Percentiles rank a stretch among this genome's conserved stretches.
Evolutionary conservation across 2,888 invertebrate species (phyloP).

Genomic region (Napeogenes inachia): DNA sequence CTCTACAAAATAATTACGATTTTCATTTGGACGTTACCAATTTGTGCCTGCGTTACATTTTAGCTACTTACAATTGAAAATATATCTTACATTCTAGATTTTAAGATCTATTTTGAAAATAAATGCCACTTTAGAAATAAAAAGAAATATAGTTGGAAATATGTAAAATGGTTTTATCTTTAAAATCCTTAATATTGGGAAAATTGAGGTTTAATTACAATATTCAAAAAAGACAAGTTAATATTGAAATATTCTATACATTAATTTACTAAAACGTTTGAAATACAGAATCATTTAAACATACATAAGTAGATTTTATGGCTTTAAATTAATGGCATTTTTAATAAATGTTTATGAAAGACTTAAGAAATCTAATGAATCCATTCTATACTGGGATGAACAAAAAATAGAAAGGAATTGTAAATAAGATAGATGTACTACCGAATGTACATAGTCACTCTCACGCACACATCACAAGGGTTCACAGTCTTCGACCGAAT

Average conservation of each 20-base stretch:
- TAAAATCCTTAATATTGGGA: neutral
- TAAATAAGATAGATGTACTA: slow-evolving; percentile 23
- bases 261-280: neutral
- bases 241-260: too few species aligned
- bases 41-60: slow-evolving; percentile 34
- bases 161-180: neutral
- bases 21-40: neutral
- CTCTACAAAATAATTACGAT: slow-evolving; percentile 8
- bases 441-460: slow-evolving; percentile 56
- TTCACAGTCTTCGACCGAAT: slow-evolving; percentile 69
- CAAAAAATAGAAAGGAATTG: slow-evolving; percentile 22
- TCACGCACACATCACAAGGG: slow-evolving; percentile 63
- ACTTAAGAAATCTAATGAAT: slow-evolving; percentile 8
- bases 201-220: neutral
- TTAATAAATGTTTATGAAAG: slow-evolving; percentile 7
- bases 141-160: slow-evolving; percentile 30
- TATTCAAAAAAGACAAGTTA: too few species aligned
- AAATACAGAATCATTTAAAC: slow-evolving; percentile 17
- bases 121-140: slow-evolving; percentile 51
- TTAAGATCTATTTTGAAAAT: slow-evolving; percentile 51
- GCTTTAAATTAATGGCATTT: slow-evolving; percentile 12
- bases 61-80: slow-evolving; percentile 33
- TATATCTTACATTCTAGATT: slow-evolving; percentile 38
- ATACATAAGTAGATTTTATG: slow-evolving; percentile 26
- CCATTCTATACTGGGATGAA: slow-evolving; percentile 17